phyloP scores from a whole-genome alignment of 2,888 invertebrate genomes.

The Mechanitis mazaeus region DNA sequence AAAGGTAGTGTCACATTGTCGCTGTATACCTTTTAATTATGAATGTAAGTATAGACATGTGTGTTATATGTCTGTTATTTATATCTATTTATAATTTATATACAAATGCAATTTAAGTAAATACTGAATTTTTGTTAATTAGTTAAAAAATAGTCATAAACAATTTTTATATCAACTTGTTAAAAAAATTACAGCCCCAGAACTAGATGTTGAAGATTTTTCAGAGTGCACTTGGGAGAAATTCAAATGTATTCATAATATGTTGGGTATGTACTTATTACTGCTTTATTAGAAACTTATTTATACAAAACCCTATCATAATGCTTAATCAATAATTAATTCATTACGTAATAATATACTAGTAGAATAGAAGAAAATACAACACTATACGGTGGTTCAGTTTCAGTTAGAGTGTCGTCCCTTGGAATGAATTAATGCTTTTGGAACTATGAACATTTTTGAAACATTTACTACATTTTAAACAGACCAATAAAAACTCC shows the following conservation, averaged over 20 bases:
- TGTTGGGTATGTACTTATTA: conserved; percentile 39
- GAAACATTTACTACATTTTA: no score
- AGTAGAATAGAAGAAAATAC: no score
- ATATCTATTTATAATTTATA: neutral
- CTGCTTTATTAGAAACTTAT: no score
- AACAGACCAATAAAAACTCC: no score
- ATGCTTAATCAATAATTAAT: no score
- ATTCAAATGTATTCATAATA: conserved; percentile 46
- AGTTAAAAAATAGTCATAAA: no score
- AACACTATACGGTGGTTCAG: neutral
- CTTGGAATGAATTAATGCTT: neutral
- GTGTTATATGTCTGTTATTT: neutral
- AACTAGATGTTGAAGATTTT: conserved; percentile 40
- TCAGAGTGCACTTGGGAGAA: conserved; percentile 51
- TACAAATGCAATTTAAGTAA: no score
- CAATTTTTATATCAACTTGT: neutral
- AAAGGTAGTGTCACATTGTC: conserved; percentile 45
- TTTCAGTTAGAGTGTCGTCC: neutral
- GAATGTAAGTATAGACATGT: conserved; percentile 39
- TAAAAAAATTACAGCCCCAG: conserved; percentile 34
- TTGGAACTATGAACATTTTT: no score
- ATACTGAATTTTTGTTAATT: neutral
- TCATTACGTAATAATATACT: no score
- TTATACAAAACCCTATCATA: no score
- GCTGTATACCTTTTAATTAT: conserved; percentile 55